Base-by-base conservation (phyloP, 1,140 invertebrate species). In the Daktulosphaira vitifoliae region DNA sequence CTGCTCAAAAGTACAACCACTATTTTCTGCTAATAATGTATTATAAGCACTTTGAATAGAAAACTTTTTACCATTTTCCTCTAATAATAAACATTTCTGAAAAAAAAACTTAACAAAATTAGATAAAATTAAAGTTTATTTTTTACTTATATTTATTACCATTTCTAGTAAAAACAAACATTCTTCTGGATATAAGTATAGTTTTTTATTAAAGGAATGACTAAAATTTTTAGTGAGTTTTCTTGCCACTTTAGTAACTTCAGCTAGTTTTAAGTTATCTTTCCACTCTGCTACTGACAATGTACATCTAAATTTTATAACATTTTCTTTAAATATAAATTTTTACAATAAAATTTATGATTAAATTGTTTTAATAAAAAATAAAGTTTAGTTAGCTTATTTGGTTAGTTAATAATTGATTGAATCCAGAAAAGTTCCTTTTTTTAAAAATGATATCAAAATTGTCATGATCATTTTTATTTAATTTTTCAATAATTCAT, bases 121-220 rank as follows among this genome's bases (percentile, higher is more conserved):
- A 33, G 11, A 33, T 33, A 33, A 33, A 5, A 6, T 6, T 33
- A 33, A 33, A 6, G 11, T 6, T 5, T 33, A 6, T 6, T 33
- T 6, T 11, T 11, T 33, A 33, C 29, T 33, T 33, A 33, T 11
- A 33, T 33, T 22, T 20, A 48, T 77, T 77, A 84, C 83, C 72
- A 78, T 76, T 80, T 85, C 83, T 69, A 84, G 74, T 46, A 84
- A 75, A 70, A 80, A 78, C 22, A 84, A 72, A 29, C 81, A 77
- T 76, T 84, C 83, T 72, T 85, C 83, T 16, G 82, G 81, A 26
- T 76, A 74, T 2, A 85, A 73, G 71, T 78, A 81, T 11, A 81
- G 70, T 38, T 72, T 72, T 64, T 75, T 75, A 56, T 78, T 76
- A 16, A 75, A 69, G 69, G 77, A 75, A 59, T 77, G 73, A 13